Evolutionary conservation across 2,113 vertebrate species (phyloP).

Genomic region (Trinectes maculatus): DNA sequence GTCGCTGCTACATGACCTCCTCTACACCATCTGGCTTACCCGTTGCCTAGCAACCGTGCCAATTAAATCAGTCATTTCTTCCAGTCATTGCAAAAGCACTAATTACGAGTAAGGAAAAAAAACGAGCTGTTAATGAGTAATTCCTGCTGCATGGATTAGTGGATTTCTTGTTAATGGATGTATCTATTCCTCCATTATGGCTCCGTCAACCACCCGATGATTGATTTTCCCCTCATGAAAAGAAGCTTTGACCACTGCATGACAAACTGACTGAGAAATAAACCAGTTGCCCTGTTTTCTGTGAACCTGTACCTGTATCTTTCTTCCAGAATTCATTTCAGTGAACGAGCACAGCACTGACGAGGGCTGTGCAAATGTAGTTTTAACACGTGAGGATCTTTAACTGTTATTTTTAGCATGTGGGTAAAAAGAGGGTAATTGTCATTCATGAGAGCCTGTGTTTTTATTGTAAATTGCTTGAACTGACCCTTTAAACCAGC

Average conservation of each 20-base stretch:
- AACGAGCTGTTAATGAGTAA: slow-evolving; percentile 20
- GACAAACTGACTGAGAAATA: no score
- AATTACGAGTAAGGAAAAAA: neutral
- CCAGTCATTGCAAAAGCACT: slow-evolving; percentile 25
- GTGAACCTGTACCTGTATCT: no score
- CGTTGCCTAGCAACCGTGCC: slow-evolving; percentile 70
- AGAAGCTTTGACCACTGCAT: slow-evolving; percentile 8
- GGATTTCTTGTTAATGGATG: slow-evolving; percentile 19
- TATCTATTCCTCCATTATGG: neutral
- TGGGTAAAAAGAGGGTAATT: neutral
- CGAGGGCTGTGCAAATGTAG: no score
- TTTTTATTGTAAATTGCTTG: no score
- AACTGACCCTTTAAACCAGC: no score
- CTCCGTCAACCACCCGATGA: slow-evolving; percentile 1
- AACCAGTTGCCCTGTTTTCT: no score
- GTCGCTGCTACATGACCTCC: slow-evolving; percentile 15
- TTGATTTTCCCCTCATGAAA: slow-evolving; percentile 30
- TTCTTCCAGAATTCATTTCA: no score
- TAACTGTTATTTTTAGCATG: neutral
- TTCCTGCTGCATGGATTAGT: slow-evolving; percentile 25
- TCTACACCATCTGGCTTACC: slow-evolving; percentile 55
- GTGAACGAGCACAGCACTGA: no score
- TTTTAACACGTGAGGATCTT: no score
- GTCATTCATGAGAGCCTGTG: slow-evolving; percentile 6
- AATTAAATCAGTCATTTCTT: slow-evolving; percentile 59